Evolutionary conservation across 2,888 invertebrate genomes (phyloP).

Genomic region (Dolichopus griseipennis): DNA sequence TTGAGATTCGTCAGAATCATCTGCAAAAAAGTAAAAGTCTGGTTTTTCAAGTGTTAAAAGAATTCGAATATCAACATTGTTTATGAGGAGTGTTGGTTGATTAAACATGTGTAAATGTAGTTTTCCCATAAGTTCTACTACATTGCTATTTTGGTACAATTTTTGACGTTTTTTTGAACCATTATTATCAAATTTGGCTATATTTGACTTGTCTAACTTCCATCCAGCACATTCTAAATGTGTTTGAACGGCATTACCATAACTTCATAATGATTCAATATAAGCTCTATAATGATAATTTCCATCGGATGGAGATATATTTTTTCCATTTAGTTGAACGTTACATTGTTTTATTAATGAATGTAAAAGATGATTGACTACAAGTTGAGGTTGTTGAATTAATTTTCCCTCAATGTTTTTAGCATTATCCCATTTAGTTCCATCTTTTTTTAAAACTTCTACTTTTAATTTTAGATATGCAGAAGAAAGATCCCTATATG

Average conservation of each 20-base stretch:
- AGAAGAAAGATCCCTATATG: conserved; percentile 14
- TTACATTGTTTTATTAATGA: conserved; percentile 15
- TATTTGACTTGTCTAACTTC: conserved; percentile 1
- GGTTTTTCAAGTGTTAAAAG: conserved; percentile 10
- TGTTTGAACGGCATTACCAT: conserved; percentile 14
- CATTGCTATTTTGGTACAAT: neutral
- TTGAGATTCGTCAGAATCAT: neutral
- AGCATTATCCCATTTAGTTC: neutral
- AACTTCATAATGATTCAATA: conserved; percentile 17
- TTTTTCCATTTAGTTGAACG: conserved; percentile 16
- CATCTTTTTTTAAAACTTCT: conserved; percentile 8
- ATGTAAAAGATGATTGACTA: conserved; percentile 16
- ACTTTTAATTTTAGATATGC: conserved; percentile 12
- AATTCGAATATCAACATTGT: conserved; percentile 14
- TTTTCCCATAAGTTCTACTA: conserved; percentile 10
- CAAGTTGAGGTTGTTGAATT: neutral
- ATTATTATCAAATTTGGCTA: neutral
- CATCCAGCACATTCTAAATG: conserved; percentile 9
- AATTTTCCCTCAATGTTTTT: neutral
- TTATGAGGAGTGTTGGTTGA: conserved; percentile 12
- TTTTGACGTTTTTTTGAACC: conserved; percentile 10
- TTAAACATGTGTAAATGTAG: conserved; percentile 15
- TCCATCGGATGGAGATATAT: conserved; percentile 13
- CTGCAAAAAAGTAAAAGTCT: conserved; percentile 10
- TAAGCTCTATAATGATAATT: conserved; percentile 16